phyloP scores from a whole-genome alignment of 2,888 invertebrate genomes.

The Chydorus sphaericus region DNA sequence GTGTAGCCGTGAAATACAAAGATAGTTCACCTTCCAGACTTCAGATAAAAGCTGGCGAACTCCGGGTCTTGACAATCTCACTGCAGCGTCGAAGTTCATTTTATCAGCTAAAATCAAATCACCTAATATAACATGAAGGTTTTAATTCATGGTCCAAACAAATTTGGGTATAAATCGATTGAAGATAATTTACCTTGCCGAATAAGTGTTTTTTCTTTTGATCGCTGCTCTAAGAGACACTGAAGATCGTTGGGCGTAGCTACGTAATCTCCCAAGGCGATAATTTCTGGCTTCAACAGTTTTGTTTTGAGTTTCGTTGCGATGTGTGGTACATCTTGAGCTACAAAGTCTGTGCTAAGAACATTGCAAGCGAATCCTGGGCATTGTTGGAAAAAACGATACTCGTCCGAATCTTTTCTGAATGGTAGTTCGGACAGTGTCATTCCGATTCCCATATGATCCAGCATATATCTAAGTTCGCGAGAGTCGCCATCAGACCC shows the following conservation, averaged over 20 bases:
- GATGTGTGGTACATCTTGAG: neutral
- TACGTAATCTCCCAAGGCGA: neutral
- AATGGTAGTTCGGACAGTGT: neutral
- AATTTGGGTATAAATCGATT: neutral
- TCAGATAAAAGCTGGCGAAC: neutral
- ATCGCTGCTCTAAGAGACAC: neutral
- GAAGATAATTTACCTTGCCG: neutral
- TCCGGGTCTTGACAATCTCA: neutral
- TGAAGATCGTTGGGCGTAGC: neutral
- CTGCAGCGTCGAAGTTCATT: constrained; percentile 4
- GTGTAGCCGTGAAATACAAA: neutral
- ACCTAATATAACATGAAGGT: neutral
- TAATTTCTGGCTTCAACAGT: neutral
- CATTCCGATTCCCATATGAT: neutral
- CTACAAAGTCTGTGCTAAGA: neutral
- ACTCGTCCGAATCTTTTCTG: neutral
- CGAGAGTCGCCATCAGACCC: constrained; percentile 2
- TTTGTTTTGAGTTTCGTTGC: neutral
- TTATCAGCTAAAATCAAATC: neutral
- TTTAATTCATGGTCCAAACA: neutral
- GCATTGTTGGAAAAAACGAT: neutral
- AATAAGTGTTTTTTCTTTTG: neutral
- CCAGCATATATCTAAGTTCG: constrained; percentile 4
- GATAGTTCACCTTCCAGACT: neutral
- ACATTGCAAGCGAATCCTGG: neutral